Conservation (phyloP, 2,888 invertebrate species). For the Cacoxenus indagator region DNA sequence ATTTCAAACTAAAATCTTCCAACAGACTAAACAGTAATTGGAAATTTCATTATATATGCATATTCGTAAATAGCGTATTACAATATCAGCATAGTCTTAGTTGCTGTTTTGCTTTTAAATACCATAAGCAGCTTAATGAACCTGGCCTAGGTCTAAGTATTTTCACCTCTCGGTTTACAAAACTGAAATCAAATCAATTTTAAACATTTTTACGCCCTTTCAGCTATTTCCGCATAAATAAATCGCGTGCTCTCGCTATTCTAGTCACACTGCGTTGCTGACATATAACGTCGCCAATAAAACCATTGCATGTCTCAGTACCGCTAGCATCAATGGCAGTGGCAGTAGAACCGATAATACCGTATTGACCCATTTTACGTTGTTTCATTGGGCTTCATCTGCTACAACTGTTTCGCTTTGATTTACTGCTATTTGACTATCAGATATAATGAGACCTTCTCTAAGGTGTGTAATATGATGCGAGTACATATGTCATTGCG, state of each 20-base stretch:
- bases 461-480: constrained; percentile 11
- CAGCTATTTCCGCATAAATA: constrained; percentile 13
- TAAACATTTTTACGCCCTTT: background rate
- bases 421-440: constrained; percentile 29
- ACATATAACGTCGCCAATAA: constrained; percentile 49
- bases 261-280: background rate
- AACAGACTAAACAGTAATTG: too few species aligned
- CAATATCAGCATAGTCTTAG: too few species aligned
- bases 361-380: constrained; percentile 59
- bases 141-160: background rate
- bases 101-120: background rate
- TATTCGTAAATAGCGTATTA: too few species aligned
- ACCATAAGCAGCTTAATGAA: background rate
- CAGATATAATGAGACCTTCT: background rate
- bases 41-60: too few species aligned
- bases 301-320: background rate
- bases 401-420: constrained; percentile 24
- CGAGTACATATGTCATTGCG: constrained; percentile 19
- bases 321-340: background rate
- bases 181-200: background rate
- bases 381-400: constrained; percentile 27
- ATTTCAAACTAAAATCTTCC: too few species aligned
- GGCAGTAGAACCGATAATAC: constrained; percentile 47
- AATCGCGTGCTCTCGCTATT: background rate
- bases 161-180: too few species aligned